A percentile compares a stretch with the other conserved stretches of the same genome.
Evolutionary conservation across 2,113 vertebrate genomes (phyloP).

Genomic region (Anolis carolinensis): DNA sequence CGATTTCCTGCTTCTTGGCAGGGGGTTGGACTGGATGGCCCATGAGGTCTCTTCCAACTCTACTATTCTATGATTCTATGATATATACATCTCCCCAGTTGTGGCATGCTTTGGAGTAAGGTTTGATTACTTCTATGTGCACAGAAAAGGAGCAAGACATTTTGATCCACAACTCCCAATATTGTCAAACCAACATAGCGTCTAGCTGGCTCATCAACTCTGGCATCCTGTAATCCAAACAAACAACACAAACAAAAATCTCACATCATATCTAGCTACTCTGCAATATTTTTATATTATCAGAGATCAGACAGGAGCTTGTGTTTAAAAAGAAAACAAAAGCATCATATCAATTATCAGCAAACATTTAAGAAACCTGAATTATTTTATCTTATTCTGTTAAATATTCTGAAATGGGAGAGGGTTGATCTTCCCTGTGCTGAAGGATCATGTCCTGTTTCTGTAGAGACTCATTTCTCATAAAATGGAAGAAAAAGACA

Average conservation of each 20-base stretch:
- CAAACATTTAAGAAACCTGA: background rate
- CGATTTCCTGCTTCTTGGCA: no score
- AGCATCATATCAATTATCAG: background rate
- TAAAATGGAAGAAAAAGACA: constrained; percentile 32
- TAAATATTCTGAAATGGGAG: background rate
- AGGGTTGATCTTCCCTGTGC: background rate
- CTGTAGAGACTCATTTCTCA: constrained; percentile 36
- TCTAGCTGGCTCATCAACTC: no score
- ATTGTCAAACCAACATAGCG: no score
- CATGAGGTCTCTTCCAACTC: no score
- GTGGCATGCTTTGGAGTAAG: background rate
- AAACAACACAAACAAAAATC: no score
- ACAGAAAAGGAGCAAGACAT: background rate
- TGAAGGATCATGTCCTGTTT: background rate
- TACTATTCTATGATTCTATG: no score
- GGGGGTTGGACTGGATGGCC: no score
- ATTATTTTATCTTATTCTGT: background rate
- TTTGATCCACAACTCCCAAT: no score
- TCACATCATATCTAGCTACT: no score
- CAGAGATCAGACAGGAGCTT: background rate
- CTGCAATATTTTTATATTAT: background rate
- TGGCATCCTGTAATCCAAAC: no score
- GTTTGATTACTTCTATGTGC: background rate
- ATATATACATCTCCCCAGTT: no score
- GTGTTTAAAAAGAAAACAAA: background rate